phyloP scores from a whole-genome alignment of 1,140 invertebrate genomes.

The Drosophila ogumai region DNA sequence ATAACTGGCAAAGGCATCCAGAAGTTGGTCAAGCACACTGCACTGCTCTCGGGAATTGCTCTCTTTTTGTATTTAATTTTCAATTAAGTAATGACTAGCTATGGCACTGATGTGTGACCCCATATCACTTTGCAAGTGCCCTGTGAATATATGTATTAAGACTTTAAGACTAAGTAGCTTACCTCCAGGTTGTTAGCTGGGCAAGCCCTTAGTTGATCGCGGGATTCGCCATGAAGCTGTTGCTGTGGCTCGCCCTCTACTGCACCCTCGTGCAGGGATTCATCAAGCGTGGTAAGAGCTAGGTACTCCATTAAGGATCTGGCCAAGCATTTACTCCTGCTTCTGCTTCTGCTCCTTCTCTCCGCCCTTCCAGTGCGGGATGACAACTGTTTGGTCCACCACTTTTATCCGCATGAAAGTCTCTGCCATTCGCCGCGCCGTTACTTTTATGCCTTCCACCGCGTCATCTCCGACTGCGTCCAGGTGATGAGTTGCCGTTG shows the following conservation, averaged over 20 bases:
- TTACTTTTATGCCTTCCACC: neutral
- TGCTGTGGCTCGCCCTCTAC: neutral
- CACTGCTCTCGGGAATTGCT: neutral
- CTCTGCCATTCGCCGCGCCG: neutral
- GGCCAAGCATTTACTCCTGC: neutral
- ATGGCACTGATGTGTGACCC: neutral
- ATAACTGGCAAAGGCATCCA: too few relatives aligned
- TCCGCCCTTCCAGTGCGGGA: neutral
- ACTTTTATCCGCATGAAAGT: neutral
- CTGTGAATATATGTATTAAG: neutral
- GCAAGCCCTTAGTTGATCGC: neutral
- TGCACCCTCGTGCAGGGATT: neutral
- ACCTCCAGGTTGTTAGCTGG: neutral
- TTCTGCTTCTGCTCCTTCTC: neutral
- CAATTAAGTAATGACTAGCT: neutral
- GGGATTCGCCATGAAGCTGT: neutral
- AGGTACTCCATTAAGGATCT: neutral
- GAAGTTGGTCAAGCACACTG: too few relatives aligned
- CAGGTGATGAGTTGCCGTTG: neutral
- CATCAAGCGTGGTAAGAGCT: neutral
- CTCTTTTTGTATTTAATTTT: neutral
- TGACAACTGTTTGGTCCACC: neutral
- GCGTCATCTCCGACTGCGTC: neutral
- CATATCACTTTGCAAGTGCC: neutral
- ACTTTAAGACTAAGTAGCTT: too few relatives aligned